Percentiles rank a stretch among this genome's conserved stretches.
Conservation (phyloP, 92 coral and sea anemone genomes). For the Bergia puertoricense region DNA sequence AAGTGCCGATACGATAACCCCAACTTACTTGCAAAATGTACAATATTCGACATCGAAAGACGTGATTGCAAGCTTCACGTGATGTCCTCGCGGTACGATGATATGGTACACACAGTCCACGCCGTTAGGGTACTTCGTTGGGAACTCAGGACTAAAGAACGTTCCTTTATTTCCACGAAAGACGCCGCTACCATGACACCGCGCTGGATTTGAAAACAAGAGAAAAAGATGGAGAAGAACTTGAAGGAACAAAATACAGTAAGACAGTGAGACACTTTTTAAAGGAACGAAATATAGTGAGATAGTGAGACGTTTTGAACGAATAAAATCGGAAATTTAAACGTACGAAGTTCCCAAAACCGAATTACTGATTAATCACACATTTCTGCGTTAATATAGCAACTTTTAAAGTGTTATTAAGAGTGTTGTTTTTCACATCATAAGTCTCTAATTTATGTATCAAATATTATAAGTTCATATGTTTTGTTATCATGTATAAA, state of each 20-base stretch:
- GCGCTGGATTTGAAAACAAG: slow-evolving; percentile 8
- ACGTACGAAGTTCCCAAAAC: too few species aligned
- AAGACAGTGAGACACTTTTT: not conserved
- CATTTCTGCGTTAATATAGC: too few species aligned
- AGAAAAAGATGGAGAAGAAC: not conserved
- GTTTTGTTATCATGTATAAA: too few species aligned
- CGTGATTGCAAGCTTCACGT: slow-evolving; percentile 26
- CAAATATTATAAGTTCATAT: too few species aligned
- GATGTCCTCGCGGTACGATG: slow-evolving; percentile 35
- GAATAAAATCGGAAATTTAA: too few species aligned
- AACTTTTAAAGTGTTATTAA: too few species aligned
- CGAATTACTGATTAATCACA: too few species aligned
- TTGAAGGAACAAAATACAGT: too few species aligned
- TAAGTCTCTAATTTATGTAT: too few species aligned
- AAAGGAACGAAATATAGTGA: too few species aligned
- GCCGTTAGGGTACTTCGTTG: slow-evolving; percentile 5
- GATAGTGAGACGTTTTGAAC: too few species aligned
- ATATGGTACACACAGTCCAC: slow-evolving; percentile 29
- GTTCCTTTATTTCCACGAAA: slow-evolving; percentile 33
- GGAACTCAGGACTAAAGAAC: slow-evolving; percentile 25
- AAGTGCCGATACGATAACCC: not conserved
- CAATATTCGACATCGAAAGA: slow-evolving; percentile 23
- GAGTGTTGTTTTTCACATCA: too few species aligned
- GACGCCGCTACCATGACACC: slow-evolving; percentile 19
- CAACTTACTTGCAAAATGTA: slow-evolving; percentile 1